A percentile compares a stretch with the other conserved stretches of the same genome.
These are phyloP conservation scores for Spongilla lacustris DNA, from an alignment of 37 sponge, comb jelly and placozoan species.

Conservation along the genomic window DNA sequence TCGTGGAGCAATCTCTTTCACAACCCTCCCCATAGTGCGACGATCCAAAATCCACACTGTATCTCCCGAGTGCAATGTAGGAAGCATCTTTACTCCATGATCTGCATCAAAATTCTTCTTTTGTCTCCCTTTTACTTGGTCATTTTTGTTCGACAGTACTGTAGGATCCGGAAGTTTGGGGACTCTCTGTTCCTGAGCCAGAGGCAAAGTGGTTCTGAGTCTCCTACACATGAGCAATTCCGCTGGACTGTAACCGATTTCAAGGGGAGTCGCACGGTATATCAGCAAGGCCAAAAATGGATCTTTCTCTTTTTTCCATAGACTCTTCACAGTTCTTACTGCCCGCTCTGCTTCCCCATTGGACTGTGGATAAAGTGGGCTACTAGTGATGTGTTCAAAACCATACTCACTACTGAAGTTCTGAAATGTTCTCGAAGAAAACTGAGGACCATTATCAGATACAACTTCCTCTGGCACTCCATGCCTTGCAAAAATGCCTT, in stretches of 20 bases:
- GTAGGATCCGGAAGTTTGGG: slow-evolving; percentile 29
- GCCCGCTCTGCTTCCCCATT: slow-evolving; percentile 79
- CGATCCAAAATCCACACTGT: slow-evolving; percentile 40
- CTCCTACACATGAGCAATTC: slow-evolving; percentile 47
- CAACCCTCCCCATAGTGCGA: slow-evolving; percentile 17
- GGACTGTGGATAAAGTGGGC: slow-evolving; percentile 58
- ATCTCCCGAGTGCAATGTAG: slow-evolving; percentile 22
- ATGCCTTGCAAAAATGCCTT: slow-evolving; percentile 68
- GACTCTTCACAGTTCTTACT: slow-evolving; percentile 35
- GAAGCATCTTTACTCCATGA: slow-evolving; percentile 17
- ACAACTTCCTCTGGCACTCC: slow-evolving; percentile 62
- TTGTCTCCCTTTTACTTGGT: slow-evolving; percentile 14
- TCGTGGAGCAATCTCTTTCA: slow-evolving; percentile 21
- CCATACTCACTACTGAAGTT: slow-evolving; percentile 50
- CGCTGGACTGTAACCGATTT: slow-evolving; percentile 47
- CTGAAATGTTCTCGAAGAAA: slow-evolving; percentile 14
- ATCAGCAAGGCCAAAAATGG: slow-evolving; percentile 47
- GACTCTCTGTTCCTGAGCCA: background rate
- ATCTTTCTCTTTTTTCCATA: slow-evolving; percentile 51
- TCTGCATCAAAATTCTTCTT: slow-evolving; percentile 26
- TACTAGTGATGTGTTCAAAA: slow-evolving; percentile 60
- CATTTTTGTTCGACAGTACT: slow-evolving; percentile 11
- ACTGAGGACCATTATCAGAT: slow-evolving; percentile 83
- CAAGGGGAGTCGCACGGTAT: slow-evolving; percentile 44
- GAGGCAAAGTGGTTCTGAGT: slow-evolving; percentile 43